These are phyloP conservation scores for Diarsia rubi DNA, from an alignment of 2,888 invertebrate genomes.

Conservation along the genomic window DNA sequence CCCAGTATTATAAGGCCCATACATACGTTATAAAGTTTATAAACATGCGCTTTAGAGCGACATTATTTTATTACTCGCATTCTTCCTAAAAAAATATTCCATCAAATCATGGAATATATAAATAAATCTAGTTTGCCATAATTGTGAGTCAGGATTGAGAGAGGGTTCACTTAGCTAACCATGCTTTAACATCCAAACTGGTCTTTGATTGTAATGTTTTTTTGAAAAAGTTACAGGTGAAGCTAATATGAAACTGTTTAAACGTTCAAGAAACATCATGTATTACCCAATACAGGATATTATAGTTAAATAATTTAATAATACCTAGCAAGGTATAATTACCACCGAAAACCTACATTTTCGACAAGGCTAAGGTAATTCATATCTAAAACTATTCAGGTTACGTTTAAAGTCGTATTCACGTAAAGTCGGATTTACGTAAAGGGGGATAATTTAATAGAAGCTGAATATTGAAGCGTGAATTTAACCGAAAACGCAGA, in stretches of 20 bases:
- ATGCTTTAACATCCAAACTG: too few relatives aligned
- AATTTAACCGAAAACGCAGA: slow-evolving; percentile 47
- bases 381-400: slow-evolving; percentile 45
- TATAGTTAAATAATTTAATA: neutral
- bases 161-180: too few relatives aligned
- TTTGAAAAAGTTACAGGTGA: too few relatives aligned
- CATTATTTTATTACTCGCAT: too few relatives aligned
- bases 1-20: too few relatives aligned
- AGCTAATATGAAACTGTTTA: too few relatives aligned
- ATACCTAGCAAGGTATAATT: neutral
- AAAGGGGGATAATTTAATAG: slow-evolving; percentile 30
- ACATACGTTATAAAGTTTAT: neutral
- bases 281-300: neutral
- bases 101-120: too few relatives aligned
- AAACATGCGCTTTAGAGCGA: too few relatives aligned
- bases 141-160: too few relatives aligned
- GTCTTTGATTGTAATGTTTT: too few relatives aligned
- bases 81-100: too few relatives aligned
- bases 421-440: slow-evolving; percentile 30
- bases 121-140: too few relatives aligned
- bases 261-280: neutral
- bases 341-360: neutral
- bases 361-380: slow-evolving; percentile 13
- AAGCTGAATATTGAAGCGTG: slow-evolving; percentile 42
- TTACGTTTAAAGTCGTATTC: slow-evolving; percentile 24